Base-by-base conservation (phyloP, 2,113 vertebrate genomes). In the Ophiodon elongatus region DNA sequence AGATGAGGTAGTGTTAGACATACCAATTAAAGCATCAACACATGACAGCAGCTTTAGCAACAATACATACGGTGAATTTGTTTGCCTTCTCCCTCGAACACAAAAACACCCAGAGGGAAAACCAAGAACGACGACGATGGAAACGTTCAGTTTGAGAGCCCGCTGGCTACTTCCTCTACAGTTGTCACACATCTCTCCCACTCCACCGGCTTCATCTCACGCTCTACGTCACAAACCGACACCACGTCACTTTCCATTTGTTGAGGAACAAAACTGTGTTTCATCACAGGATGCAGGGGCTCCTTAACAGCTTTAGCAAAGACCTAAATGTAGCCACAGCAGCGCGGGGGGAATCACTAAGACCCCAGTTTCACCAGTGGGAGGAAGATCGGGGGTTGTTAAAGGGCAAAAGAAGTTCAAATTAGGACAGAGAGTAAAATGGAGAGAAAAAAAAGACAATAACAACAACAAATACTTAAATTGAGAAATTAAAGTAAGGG, bases 211-310 rank as follows among this genome's bases (percentile, higher is more conserved):
- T 43, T 74, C 23, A 56, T 41, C n/a, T 67, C 35, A 57, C 64
- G 81, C 47, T 73, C 25, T 43, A 41, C 15, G 11, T 52, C 69
- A 60, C 27, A 78, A 65, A 80, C 10, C n/a, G 6, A 59, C 81
- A 73, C 29, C 21, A 31, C 59, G 37, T 78, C 68, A 80, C 76
- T 85, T 86, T 85, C 57, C 73, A 79, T 50, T 73, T 1, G 29
- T 54, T 59, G 2, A 43, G 17, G 35, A 67, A 45, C 6, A 2
- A 59, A 54, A 65, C 23, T 3, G 21, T 14, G 37, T 83, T 84
- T 73, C 31, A 8, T 72, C 43, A 67, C 47, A 75, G 63, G 73
- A 70, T 41, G 25, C 15, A 25, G 67, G 33, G 27, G 76, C 19
- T 67, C 35, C 17, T 25, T 29, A 6, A 64, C 14, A 35, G 52